Base-by-base conservation (phyloP, 1,140 invertebrate species). In the Bombus sylvicola region DNA sequence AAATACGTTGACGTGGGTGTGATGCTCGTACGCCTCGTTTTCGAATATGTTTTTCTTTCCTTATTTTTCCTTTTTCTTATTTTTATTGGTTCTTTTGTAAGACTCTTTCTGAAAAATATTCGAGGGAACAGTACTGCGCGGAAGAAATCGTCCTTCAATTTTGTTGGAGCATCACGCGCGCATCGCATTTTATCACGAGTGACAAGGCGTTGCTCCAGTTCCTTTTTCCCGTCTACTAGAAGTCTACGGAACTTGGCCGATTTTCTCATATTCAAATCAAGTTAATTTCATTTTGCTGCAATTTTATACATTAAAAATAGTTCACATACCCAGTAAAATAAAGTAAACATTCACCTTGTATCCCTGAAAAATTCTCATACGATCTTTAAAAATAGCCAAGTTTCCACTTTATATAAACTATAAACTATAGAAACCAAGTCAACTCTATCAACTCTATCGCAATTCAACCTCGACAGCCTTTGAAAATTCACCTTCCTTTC, bases 131-230 rank as follows among this genome's bases (percentile, higher is more conserved):
- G 28, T 18, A 15, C 13, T 13, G 18, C n/a, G 39, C 2, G 34
- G 34, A 47, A 62, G 53, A 57, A 85, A 62, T 86, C 71, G 80
- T 83, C 81, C 68, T 80, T 85, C 68, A 62, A 75, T 82, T 86
- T 86, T 79, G 64, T 66, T 74, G 74, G 86, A 87, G 88, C 85
- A 87, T 89, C 88, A 79, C 73, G 66, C 83, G 78, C 62, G 69
- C 81, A 68, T 86, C 41, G 69, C 66, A 62, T 75, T 87, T 90
- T 83, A 53, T 90, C 88, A 69, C 81, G 80, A 87, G 87, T 76
- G 68, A 75, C 68, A 18, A 71, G 2, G 31, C 28, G 39, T 22
- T 34, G 37, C n/a, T 75, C 57, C 75, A 64, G 0, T 31, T 53
- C 85, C 85, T 53, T 64, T 25, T 18, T 76, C 79, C 81, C 41